phyloP scores from a whole-genome alignment of 2,888 invertebrate species.

The Chrysolina americana region DNA sequence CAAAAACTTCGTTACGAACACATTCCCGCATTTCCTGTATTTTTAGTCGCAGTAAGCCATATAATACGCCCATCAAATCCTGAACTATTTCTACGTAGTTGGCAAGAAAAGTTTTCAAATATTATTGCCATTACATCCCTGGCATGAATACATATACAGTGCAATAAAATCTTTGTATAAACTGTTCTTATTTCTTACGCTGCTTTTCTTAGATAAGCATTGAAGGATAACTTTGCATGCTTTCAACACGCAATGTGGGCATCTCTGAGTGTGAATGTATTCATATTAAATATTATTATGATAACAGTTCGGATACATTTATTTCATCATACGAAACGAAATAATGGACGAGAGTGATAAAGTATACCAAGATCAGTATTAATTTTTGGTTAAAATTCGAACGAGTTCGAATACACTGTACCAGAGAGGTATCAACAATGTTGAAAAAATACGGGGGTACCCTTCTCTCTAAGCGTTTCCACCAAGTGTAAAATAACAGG shows the following conservation, averaged over 20 bases:
- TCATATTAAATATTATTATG: not conserved
- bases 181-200: not conserved
- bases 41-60: not conserved
- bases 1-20: not conserved
- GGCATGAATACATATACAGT: constrained; percentile 5
- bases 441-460: no score
- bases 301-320: no score
- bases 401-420: no score
- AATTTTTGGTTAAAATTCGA: no score
- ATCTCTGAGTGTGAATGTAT: not conserved
- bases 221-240: no score
- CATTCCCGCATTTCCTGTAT: not conserved
- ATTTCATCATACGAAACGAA: no score
- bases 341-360: no score
- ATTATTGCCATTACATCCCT: not conserved
- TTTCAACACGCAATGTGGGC: no score
- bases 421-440: no score
- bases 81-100: constrained; percentile 12
- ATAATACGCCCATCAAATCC: not conserved
- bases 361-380: no score
- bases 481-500: no score
- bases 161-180: not conserved
- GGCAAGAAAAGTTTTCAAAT: not conserved
- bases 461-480: no score
- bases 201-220: not conserved